Evolutionary conservation across 2,888 invertebrate species (phyloP).

Genomic region (Anarsia innoxiella): DNA sequence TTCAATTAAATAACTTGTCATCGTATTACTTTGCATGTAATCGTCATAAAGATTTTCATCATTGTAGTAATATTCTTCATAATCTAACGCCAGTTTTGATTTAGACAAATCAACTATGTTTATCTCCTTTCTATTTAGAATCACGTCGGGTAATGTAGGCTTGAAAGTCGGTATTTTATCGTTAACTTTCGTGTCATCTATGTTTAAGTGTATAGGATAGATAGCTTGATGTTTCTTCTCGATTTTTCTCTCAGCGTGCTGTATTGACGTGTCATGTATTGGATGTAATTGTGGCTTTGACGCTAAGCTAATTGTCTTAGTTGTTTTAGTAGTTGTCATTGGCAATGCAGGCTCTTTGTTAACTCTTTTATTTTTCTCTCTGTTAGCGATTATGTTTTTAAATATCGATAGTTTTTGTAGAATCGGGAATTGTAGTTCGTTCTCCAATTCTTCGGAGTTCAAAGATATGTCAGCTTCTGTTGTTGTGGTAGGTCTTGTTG

Average conservation of each 20-base stretch:
- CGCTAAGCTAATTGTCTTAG: too few species aligned
- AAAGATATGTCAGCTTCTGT: conserved; percentile 17
- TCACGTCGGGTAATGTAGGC: conserved; percentile 46
- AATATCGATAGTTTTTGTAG: conserved; percentile 54
- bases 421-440: conserved; percentile 38
- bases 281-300: conserved; percentile 57
- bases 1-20: conserved; percentile 67
- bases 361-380: conserved; percentile 27
- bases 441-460: conserved; percentile 30
- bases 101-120: conserved; percentile 40
- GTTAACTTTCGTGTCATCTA: conserved; percentile 9
- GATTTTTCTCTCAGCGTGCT: conserved; percentile 50
- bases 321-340: too few species aligned
- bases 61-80: conserved; percentile 58
- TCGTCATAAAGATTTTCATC: conserved; percentile 63
- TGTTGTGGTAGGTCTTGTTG: conserved; percentile 18
- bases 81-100: too few species aligned
- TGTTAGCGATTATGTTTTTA: conserved; percentile 44
- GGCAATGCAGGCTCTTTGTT: conserved; percentile 24
- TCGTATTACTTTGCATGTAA: conserved; percentile 61
- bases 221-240: conserved; percentile 58
- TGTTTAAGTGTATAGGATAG: conserved; percentile 14
- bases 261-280: conserved; percentile 39
- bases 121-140: conserved; percentile 25
- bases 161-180: conserved; percentile 46